These are phyloP conservation scores for Tonatia bakeri DNA, from an alignment of 2,113 vertebrate species.

Conservation along the genomic window DNA sequence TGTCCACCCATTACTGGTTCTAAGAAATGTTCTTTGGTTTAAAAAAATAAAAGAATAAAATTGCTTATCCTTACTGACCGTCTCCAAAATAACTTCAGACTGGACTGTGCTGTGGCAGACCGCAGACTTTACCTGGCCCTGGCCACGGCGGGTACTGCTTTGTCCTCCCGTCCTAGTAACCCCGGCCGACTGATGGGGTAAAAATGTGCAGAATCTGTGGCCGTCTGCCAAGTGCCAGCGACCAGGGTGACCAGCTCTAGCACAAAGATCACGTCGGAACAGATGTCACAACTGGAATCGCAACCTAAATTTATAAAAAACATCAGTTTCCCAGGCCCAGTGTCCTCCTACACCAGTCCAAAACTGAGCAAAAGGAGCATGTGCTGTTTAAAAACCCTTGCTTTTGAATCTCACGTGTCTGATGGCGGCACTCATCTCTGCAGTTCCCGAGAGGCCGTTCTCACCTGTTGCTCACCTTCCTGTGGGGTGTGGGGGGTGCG, in stretches of 20 bases:
- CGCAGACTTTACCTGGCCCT: background rate
- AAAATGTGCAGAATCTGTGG: background rate
- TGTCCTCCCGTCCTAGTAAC: background rate
- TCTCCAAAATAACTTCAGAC: background rate
- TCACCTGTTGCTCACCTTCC: background rate
- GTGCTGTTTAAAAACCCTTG: background rate
- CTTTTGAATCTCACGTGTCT: background rate
- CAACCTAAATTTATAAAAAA: background rate
- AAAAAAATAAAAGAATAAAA: background rate
- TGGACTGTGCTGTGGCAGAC: background rate
- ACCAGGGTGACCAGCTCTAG: background rate
- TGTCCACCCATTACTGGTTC: background rate
- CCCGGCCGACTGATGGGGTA: background rate
- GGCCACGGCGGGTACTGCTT: background rate
- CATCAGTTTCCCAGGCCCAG: background rate
- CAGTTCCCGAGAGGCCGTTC: background rate
- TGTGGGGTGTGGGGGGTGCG: no score
- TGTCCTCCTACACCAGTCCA: background rate
- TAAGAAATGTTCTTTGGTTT: background rate
- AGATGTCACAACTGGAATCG: background rate
- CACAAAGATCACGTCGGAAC: background rate
- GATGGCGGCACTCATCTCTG: background rate
- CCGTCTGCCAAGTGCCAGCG: background rate
- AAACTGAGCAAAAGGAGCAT: background rate
- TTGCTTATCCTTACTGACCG: background rate